Evolutionary conservation across 1,140 invertebrate species (phyloP), one percentile per base, ranked within the genome.

Genomic region (Drosophila bifasciata): DNA sequence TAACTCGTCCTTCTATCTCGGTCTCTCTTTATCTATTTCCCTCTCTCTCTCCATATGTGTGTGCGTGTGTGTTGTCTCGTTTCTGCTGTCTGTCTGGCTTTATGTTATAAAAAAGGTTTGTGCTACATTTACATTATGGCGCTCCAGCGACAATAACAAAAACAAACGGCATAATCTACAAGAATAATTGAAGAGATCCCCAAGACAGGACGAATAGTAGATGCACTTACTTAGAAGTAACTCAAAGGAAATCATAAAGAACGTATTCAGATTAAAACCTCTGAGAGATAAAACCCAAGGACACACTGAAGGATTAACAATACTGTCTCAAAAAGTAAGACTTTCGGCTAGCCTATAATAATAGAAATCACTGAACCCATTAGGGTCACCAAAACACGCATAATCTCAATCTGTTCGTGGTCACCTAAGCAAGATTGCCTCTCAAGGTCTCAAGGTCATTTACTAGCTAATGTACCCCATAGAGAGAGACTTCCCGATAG

Each of bases 91-190:
- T 59, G 45, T 59, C 59, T 79, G 81, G 61, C 73, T 36, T 36
- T 36, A 69, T 57, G 83, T 77, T 81, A 83, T 77, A 88, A 88
- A 88, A 36, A 88, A 88, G 83, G 83, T 88, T 88, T 88, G 83
- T 88, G 83, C 83, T 88, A 88, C 83, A 88, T 88, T 88, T 88
- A 88, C 83, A 88, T 88, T 88, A 88, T 88, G 78, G 70, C 75
- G 84, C 70, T 57, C 67, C 53, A 76, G 66, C 74, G 76, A 76
- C 83, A 83, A 76, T 73, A 88, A 83, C 83, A 83, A 70, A 76
- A 76, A 71, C 84, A 88, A 86, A 85, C 77, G 75, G 83, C 83
- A 85, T 86, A 85, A 85, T 85, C 73, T 78, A 67, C 79, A 72
- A 79, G 52, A 85, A 73, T 58, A 41, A 79, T 45, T 53, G 64